phyloP scores from a whole-genome alignment of 92 coral and sea anemone species.

The Heliopora coerulea region DNA sequence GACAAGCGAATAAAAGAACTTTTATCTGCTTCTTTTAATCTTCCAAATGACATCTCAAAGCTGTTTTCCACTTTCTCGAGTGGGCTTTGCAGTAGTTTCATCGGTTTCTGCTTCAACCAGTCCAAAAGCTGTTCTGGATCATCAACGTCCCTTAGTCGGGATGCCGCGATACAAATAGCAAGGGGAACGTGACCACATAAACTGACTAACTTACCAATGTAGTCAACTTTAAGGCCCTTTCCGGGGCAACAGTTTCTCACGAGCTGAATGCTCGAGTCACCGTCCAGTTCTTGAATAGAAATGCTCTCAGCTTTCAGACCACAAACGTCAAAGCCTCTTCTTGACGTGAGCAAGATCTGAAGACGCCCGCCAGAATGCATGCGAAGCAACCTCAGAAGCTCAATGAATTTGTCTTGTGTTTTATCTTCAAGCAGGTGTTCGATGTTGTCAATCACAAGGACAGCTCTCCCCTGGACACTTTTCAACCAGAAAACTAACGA shows the following conservation, averaged over 20 bases:
- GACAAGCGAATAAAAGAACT: conserved; percentile 35
- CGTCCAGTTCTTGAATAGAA: too few relatives aligned
- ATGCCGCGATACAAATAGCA: conserved; percentile 49
- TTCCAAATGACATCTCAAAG: conserved; percentile 45
- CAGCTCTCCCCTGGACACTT: background rate
- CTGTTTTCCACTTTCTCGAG: conserved; percentile 13
- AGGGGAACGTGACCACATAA: conserved; percentile 50
- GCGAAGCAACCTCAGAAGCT: background rate
- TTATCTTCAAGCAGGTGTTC: conserved; percentile 17
- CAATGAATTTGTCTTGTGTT: background rate
- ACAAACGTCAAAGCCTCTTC: background rate
- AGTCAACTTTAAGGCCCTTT: background rate
- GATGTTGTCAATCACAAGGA: conserved; percentile 11
- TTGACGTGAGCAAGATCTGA: conserved; percentile 13
- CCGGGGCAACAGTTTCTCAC: too few relatives aligned
- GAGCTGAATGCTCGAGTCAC: too few relatives aligned
- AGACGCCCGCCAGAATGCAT: background rate
- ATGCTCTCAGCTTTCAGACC: too few relatives aligned
- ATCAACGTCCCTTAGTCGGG: conserved; percentile 30
- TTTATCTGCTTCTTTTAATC: conserved; percentile 10
- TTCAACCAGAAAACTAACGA: conserved; percentile 13
- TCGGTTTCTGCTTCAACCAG: conserved; percentile 39
- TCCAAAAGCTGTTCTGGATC: conserved; percentile 19
- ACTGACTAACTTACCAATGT: conserved; percentile 8
- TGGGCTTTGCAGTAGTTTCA: conserved; percentile 30